Percentiles rank a stretch among this genome's conserved stretches.
These are phyloP conservation scores for Microchrysa polita DNA, from an alignment of 2,888 invertebrate genomes.

Conservation along the genomic window DNA sequence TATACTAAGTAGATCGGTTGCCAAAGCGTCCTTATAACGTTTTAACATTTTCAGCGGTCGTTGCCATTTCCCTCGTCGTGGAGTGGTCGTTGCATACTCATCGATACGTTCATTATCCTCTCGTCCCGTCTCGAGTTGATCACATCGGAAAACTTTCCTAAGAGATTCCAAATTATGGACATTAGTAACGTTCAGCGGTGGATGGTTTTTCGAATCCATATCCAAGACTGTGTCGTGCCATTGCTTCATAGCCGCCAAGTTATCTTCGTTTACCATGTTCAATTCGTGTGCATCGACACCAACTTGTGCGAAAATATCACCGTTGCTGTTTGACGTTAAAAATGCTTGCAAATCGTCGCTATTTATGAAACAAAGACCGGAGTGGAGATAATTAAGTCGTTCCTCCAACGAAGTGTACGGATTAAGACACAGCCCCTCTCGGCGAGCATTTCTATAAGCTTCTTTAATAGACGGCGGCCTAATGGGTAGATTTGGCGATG, in stretches of 20 bases:
- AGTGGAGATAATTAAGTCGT: conserved; percentile 56
- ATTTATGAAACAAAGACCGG: conserved; percentile 56
- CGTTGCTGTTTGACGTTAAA: conserved; percentile 57
- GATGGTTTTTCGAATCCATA: neutral
- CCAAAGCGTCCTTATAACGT: conserved; percentile 56
- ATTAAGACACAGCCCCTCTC: conserved; percentile 54
- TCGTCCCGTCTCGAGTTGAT: conserved; percentile 34
- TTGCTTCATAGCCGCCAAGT: conserved; percentile 24
- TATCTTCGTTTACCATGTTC: conserved; percentile 17
- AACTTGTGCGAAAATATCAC: conserved; percentile 55
- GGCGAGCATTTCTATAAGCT: conserved; percentile 53
- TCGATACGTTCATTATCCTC: neutral
- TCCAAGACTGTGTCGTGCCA: conserved; percentile 26
- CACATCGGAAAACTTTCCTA: conserved; percentile 55
- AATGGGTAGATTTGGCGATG: conserved; percentile 56
- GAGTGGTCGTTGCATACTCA: neutral
- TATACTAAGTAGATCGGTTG: conserved; percentile 53
- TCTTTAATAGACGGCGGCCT: conserved; percentile 56
- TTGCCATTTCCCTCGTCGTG: conserved; percentile 55
- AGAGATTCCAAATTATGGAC: conserved; percentile 51
- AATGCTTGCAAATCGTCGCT: conserved; percentile 53
- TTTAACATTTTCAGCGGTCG: conserved; percentile 52
- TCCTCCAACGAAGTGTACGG: conserved; percentile 54
- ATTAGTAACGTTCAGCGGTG: conserved; percentile 38
- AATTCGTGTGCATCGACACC: conserved; percentile 24